These are phyloP conservation scores for Laticauda colubrina DNA, from an alignment of 2,113 vertebrate species.

Conservation along the genomic window DNA sequence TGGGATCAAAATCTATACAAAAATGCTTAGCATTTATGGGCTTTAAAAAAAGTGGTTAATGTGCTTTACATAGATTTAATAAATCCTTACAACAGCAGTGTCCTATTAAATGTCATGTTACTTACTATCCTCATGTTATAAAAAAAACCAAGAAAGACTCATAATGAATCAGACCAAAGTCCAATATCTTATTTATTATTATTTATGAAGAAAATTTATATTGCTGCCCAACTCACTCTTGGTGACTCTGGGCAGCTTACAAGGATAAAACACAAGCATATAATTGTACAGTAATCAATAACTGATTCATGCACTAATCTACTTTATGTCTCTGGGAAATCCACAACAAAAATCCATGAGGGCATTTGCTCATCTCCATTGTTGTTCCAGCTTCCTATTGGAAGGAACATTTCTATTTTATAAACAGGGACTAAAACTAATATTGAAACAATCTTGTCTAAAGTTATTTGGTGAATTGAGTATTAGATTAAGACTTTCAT, in stretches of 20 bases:
- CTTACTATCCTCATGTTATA: background rate
- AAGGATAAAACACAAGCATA: background rate
- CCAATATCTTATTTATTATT: background rate
- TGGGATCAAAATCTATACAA: background rate
- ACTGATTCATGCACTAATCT: background rate
- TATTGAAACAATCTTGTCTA: background rate
- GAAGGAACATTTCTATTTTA: background rate
- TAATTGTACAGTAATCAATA: background rate
- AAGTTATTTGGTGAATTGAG: background rate
- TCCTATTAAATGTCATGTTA: background rate
- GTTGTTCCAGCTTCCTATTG: background rate
- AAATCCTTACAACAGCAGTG: background rate
- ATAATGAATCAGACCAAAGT: background rate
- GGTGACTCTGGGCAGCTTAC: background rate
- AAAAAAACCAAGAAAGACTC: background rate
- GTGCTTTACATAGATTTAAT: background rate
- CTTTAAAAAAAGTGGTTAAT: background rate
- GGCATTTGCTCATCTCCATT: background rate
- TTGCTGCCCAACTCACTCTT: background rate
- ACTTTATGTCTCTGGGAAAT: background rate
- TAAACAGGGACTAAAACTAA: background rate
- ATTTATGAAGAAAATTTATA: background rate
- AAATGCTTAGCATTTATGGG: background rate
- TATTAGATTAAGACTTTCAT: background rate
- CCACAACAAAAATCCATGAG: background rate